phyloP scores from a whole-genome alignment of 2,888 invertebrate species.

The Lasioglossum marginatum region DNA sequence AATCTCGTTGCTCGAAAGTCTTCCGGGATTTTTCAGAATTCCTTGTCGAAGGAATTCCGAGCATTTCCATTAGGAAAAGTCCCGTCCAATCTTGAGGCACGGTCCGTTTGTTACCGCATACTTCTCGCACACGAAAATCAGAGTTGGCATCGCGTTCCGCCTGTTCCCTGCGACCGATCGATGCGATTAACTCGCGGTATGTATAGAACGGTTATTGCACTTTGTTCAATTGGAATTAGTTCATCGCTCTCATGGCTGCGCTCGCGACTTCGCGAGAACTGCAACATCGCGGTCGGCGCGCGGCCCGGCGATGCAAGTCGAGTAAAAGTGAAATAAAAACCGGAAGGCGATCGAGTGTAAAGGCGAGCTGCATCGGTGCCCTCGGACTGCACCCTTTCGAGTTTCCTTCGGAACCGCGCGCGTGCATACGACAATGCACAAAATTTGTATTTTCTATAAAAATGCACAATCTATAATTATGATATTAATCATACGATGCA shows the following conservation, averaged over 20 bases:
- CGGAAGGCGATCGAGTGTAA: constrained; percentile 6
- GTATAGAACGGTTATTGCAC: constrained; percentile 61
- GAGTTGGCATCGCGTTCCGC: constrained; percentile 19
- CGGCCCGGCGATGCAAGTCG: background rate
- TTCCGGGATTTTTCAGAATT: background rate
- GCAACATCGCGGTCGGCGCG: background rate
- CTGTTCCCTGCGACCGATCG: constrained; percentile 42
- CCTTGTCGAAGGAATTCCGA: background rate
- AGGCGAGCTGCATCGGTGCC: background rate
- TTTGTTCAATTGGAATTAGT: constrained; percentile 54
- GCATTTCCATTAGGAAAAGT: background rate
- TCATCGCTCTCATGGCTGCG: constrained; percentile 31
- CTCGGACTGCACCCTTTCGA: background rate
- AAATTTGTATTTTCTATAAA: background rate
- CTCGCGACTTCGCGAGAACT: background rate
- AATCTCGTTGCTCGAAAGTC: background rate
- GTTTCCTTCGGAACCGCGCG: background rate
- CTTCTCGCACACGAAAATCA: constrained; percentile 13
- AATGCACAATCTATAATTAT: background rate
- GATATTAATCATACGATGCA: too few species aligned
- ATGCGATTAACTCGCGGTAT: constrained; percentile 50
- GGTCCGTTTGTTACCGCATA: background rate
- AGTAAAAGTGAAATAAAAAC: constrained; percentile 36
- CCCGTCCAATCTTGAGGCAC: background rate
- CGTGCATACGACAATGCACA: background rate